These are phyloP conservation scores for Sylvilagus floridanus DNA, from an alignment of 2,797 vertebrate genomes.

Conservation along the genomic window DNA sequence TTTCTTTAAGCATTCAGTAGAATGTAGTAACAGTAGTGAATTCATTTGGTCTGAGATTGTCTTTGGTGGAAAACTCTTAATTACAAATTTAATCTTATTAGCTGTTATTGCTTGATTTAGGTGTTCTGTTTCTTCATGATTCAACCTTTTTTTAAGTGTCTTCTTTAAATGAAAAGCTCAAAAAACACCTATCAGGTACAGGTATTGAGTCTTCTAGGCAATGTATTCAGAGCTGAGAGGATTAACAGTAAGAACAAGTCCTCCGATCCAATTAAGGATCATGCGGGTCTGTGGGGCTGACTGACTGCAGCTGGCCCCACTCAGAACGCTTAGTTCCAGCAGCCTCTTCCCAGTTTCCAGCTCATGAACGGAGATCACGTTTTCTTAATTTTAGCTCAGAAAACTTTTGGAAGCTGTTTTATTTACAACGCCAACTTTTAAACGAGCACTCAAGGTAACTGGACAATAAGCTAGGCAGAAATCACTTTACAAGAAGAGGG, in stretches of 20 bases:
- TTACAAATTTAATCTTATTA: too few species aligned
- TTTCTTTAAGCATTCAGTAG: too few species aligned
- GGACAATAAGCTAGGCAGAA: not conserved
- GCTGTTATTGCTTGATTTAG: too few species aligned
- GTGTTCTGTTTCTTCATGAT: too few species aligned
- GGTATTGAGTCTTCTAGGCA: constrained; percentile 64
- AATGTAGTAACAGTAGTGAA: too few species aligned
- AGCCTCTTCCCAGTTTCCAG: constrained; percentile 69
- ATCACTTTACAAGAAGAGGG: not conserved
- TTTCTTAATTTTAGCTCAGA: constrained; percentile 81
- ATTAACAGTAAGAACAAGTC: constrained; percentile 60
- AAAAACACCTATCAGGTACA: constrained; percentile 44
- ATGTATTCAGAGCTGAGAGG: constrained; percentile 61
- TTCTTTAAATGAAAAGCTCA: constrained; percentile 75
- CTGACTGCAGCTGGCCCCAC: constrained; percentile 32
- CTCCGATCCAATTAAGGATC: constrained; percentile 60
- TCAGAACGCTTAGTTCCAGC: constrained; percentile 74
- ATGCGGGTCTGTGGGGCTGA: not conserved
- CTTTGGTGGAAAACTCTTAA: too few species aligned
- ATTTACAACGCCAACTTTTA: constrained; percentile 87
- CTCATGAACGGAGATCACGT: constrained; percentile 82
- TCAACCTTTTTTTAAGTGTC: constrained; percentile 33
- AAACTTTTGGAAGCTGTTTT: constrained; percentile 83
- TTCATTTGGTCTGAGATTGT: too few species aligned
- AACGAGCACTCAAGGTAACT: constrained; percentile 43